Evolutionary conservation across 2,888 invertebrate genomes (phyloP).

Genomic region (Ornithoptera priamus): DNA sequence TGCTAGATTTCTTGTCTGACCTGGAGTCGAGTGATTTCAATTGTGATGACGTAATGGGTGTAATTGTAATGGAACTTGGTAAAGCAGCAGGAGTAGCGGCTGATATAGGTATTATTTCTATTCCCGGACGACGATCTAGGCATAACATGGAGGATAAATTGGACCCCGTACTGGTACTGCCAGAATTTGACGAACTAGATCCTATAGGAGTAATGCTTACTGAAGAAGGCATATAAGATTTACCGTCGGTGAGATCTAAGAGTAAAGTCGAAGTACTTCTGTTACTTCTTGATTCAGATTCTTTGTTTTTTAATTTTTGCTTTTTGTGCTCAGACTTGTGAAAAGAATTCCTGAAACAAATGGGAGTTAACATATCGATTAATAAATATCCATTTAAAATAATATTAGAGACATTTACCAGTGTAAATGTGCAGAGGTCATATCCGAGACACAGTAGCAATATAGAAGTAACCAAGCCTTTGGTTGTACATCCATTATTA

Average conservation of each 20-base stretch:
- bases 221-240: slow-evolving; percentile 75
- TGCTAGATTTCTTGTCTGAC: slow-evolving; percentile 72
- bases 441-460: no score
- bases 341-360: slow-evolving; percentile 76
- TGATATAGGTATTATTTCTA: slow-evolving; percentile 91
- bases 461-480: no score
- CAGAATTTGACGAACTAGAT: slow-evolving; percentile 77
- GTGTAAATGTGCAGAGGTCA: no score
- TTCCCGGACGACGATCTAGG: slow-evolving; percentile 86
- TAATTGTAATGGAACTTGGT: slow-evolving; percentile 92
- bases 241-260: slow-evolving; percentile 79
- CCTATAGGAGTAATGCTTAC: slow-evolving; percentile 77
- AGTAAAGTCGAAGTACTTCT: slow-evolving; percentile 67
- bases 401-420: not conserved
- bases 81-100: slow-evolving; percentile 82
- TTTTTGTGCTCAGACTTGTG: slow-evolving; percentile 80
- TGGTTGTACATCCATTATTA: no score
- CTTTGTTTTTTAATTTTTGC: slow-evolving; percentile 81
- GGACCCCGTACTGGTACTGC: slow-evolving; percentile 82
- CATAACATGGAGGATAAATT: slow-evolving; percentile 81
- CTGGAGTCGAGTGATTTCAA: slow-evolving; percentile 71
- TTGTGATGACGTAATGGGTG: slow-evolving; percentile 85
- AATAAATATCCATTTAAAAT: not conserved
- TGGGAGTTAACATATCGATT: not conserved
- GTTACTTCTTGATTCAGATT: slow-evolving; percentile 69